Conservation (phyloP, 1,140 invertebrate species). For the Lanistes nyassanus region DNA sequence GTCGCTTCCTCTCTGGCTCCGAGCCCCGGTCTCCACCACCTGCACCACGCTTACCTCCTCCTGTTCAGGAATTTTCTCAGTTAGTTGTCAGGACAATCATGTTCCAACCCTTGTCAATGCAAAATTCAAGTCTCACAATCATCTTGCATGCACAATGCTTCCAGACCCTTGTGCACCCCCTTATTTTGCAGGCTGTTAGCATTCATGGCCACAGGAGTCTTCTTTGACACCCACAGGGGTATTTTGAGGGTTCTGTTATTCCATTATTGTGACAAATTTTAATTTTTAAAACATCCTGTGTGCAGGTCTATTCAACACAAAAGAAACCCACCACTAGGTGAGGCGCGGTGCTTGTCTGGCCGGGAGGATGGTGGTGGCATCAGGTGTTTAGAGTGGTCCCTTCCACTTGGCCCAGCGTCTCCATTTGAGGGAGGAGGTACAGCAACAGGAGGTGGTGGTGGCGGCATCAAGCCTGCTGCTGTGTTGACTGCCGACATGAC, state of each 20-base stretch:
- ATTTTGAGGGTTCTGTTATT: no score
- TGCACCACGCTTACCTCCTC: slow-evolving; percentile 7
- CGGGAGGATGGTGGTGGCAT: slow-evolving; percentile 18
- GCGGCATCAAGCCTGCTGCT: slow-evolving; percentile 47
- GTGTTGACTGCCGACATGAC: slow-evolving; percentile 13
- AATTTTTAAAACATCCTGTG: slow-evolving; percentile 5
- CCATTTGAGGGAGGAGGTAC: neutral
- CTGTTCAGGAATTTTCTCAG: neutral
- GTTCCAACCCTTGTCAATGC: no score
- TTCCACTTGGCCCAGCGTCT: slow-evolving; percentile 2
- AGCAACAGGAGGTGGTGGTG: slow-evolving; percentile 46
- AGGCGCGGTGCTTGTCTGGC: neutral
- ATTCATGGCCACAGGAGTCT: no score
- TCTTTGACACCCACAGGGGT: no score
- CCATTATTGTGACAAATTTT: neutral
- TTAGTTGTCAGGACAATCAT: no score
- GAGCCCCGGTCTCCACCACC: slow-evolving; percentile 11
- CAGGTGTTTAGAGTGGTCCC: neutral
- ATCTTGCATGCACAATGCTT: no score
- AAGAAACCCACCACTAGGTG: slow-evolving; percentile 8
- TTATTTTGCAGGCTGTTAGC: no score
- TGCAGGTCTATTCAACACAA: neutral
- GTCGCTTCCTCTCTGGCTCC: slow-evolving; percentile 28
- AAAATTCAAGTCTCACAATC: no score
- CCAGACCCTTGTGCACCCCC: no score